Evolutionary conservation across 2,797 vertebrate species (phyloP), one percentile per base, ranked within the genome.

Genomic region (Lagorchestes hirsutus): DNA sequence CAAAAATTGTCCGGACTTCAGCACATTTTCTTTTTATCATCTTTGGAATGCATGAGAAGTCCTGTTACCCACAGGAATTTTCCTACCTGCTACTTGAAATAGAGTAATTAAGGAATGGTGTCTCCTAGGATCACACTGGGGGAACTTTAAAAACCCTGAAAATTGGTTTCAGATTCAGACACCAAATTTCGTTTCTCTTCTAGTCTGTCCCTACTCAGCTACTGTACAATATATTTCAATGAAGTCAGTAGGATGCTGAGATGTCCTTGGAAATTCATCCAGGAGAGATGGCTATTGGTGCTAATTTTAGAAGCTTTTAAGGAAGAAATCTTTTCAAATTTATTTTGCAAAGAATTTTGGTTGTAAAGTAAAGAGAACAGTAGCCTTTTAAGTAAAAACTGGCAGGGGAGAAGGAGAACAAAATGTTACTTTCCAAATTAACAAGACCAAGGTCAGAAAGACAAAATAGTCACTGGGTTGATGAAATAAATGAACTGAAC

Each of bases 101-200:
- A 94, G 97, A 91, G 96, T 97, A 97, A 97, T 97, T 97, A 97
- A 97, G 90, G 58, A 90, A 74, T 93, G 59, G 96, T 34, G 14
- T 97, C 95, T 97, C 97, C 29, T 82, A 97, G 97, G 95, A 97
- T 58, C 93, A 91, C 13, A 0, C 1, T 91, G n/a, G 94, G 90
- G 91, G 59, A 96, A 94, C 95, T 96, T 97, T 82, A 93, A 97
- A 96, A 62, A 94, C 90, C 52, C 55, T 87, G 55, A 97, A 97
- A 97, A 97, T 96, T 97, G 94, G 87, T 94, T 98, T 97, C 95
- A 92, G 24, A 93, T n/a, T 94, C 91, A 95, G 40, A 91, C 74
- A 90, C 92, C 93, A 95, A 94, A 82, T 90, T 87, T 90, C 95
- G 55, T 27, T 52, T 6, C 46, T 91, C 91, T 97, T 96, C 92